Conservation (phyloP, 2,113 vertebrate genomes). For the Eptesicus fuscus region DNA sequence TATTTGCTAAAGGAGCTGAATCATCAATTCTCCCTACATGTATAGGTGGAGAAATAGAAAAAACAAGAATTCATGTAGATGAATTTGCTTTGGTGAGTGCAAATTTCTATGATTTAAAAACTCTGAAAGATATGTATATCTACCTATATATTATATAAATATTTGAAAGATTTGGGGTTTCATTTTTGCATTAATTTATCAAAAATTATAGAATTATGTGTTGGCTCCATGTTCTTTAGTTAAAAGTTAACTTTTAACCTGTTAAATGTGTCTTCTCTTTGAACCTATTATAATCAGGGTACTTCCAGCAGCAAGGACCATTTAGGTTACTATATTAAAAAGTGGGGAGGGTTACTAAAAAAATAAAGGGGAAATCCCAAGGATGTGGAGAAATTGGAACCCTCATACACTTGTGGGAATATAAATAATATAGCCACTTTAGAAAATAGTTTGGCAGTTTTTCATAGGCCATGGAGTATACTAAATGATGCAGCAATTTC, state of each 20-base stretch:
- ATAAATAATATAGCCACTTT: not conserved
- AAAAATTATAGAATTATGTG: not conserved
- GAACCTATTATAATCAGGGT: not conserved
- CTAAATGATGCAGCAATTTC: not conserved
- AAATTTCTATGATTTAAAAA: not conserved
- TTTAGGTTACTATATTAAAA: not conserved
- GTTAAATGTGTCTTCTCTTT: constrained; percentile 4
- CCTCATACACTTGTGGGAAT: not conserved
- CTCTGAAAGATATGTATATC: not conserved
- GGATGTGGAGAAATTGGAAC: not conserved
- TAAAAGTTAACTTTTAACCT: constrained; percentile 30
- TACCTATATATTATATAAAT: not conserved
- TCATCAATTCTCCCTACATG: constrained; percentile 92
- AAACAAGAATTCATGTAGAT: constrained; percentile 95
- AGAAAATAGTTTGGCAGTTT: not conserved
- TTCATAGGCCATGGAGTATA: not conserved
- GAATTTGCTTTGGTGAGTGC: constrained; percentile 95
- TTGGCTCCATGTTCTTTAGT: not conserved
- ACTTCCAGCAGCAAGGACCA: not conserved
- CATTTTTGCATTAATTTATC: constrained; percentile 10
- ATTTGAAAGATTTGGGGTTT: not conserved
- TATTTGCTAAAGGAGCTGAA: constrained; percentile 98
- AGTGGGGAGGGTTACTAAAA: not conserved
- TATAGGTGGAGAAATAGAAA: constrained; percentile 92
- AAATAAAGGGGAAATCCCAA: not conserved